Conservation (phyloP, 2,797 vertebrate genomes). For the Poecilia gillii region DNA sequence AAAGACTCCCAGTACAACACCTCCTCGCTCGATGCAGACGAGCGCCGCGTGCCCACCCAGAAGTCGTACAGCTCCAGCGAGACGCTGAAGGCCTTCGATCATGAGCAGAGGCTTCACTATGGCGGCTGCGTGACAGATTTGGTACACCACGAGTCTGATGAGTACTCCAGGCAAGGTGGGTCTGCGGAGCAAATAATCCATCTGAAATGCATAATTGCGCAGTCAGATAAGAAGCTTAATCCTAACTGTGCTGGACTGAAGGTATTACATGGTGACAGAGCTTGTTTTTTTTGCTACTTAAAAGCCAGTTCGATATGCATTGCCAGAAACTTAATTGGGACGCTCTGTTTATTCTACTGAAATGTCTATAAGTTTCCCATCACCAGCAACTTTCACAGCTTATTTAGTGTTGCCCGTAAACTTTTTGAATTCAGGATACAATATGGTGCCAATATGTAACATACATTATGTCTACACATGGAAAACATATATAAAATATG, state of each 20-base stretch:
- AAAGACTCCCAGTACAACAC: constrained; percentile 94
- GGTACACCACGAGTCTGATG: constrained; percentile 95
- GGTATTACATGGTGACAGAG: background rate
- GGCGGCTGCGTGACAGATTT: constrained; percentile 92
- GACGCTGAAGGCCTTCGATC: constrained; percentile 96
- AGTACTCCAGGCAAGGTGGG: constrained; percentile 95
- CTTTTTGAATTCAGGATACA: background rate
- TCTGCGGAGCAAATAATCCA: constrained; percentile 33
- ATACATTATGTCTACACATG: background rate
- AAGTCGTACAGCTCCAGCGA: constrained; percentile 99
- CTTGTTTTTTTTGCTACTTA: background rate
- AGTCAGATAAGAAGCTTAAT: background rate
- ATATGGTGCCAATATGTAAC: background rate
- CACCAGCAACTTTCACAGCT: background rate
- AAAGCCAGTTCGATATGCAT: background rate
- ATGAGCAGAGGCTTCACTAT: constrained; percentile 94
- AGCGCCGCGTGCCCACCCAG: constrained; percentile 95
- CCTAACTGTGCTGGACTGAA: constrained; percentile 32
- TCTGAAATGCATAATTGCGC: background rate
- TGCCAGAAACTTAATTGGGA: background rate
- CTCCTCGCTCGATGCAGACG: constrained; percentile 91
- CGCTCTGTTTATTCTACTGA: background rate
- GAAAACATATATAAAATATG: background rate
- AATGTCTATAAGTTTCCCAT: background rate
- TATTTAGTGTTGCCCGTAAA: background rate